These are phyloP conservation scores for Sminthurides bifidus DNA, from an alignment of 1,140 invertebrate genomes.

Conservation along the genomic window DNA sequence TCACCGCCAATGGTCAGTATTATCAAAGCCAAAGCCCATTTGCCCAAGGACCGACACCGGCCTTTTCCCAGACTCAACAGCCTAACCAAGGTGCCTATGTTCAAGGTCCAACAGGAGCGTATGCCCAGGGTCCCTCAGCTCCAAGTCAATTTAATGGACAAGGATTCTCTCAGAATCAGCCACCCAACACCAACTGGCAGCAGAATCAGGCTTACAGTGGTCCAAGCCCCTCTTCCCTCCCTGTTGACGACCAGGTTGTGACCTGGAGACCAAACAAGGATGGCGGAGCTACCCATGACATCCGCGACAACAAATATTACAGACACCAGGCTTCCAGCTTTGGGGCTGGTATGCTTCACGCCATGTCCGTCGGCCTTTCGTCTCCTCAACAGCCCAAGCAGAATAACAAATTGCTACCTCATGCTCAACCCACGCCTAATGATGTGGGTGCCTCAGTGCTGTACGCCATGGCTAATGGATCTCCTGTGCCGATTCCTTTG, in stretches of 20 bases:
- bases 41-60: too few species aligned
- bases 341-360: slow-evolving; percentile 26
- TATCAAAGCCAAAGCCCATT: too few species aligned
- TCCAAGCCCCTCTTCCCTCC: not conserved
- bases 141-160: too few species aligned
- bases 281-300: not conserved
- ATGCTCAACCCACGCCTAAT: not conserved
- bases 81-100: too few species aligned
- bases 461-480: slow-evolving; percentile 23
- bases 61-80: too few species aligned
- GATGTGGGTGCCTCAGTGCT: slow-evolving; percentile 19
- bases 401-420: not conserved
- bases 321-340: not conserved
- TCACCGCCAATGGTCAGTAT: too few species aligned
- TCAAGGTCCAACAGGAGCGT: too few species aligned
- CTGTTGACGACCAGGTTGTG: not conserved
- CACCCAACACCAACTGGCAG: not conserved
- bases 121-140: too few species aligned
- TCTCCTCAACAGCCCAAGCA: not conserved
- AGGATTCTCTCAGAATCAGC: not conserved
- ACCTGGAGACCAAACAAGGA: not conserved
- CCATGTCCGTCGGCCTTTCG: slow-evolving; percentile 20
- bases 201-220: not conserved
- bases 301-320: not conserved
- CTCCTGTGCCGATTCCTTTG: slow-evolving; percentile 5